phyloP scores from a whole-genome alignment of 2,113 vertebrate species.

The Pseudolaguvia tuberculata region DNA sequence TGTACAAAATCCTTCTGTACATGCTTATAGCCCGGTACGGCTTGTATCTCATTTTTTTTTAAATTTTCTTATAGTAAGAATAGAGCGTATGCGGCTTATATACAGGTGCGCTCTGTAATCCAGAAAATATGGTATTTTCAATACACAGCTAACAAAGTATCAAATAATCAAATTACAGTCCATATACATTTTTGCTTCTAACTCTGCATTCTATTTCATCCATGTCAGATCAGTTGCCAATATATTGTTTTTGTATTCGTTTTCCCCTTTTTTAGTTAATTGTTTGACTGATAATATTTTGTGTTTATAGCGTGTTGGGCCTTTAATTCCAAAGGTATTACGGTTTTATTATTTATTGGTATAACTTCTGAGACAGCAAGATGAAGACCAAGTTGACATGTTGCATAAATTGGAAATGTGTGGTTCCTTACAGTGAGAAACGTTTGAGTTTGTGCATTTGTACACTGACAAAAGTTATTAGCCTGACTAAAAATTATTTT shows the following conservation, averaged over 20 bases:
- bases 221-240: not conserved
- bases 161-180: too few relatives aligned
- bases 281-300: slow-evolving; percentile 17
- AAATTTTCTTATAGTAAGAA: too few relatives aligned
- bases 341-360: not conserved
- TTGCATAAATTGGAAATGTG: not conserved
- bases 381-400: not conserved
- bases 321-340: not conserved
- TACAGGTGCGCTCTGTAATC: too few relatives aligned
- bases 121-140: too few relatives aligned
- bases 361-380: not conserved
- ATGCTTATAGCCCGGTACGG: too few relatives aligned
- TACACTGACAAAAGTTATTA: not conserved
- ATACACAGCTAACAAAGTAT: too few relatives aligned
- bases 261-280: not conserved
- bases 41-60: too few relatives aligned
- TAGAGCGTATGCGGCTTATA: too few relatives aligned
- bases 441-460: not conserved
- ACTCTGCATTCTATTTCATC: not conserved
- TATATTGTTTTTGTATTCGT: not conserved
- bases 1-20: too few relatives aligned
- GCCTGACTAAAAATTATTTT: too few relatives aligned
- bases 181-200: too few relatives aligned
- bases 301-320: not conserved
- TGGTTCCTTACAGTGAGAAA: not conserved